Evolutionary conservation across 2,797 vertebrate species (phyloP).

Genomic region (Ptychobarbus kaznakovi): DNA sequence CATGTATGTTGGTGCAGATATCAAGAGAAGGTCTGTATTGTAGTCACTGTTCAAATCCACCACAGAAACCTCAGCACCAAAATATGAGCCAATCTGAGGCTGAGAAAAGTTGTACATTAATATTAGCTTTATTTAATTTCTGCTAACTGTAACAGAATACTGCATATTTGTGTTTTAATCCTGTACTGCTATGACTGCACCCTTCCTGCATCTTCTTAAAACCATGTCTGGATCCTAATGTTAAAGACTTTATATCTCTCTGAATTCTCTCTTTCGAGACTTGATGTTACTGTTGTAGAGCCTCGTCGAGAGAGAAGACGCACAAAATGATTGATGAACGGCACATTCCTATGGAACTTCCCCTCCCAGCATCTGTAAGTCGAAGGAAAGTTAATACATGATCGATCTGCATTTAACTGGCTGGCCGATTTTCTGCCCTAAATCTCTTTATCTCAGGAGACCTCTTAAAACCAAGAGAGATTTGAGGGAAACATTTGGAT

Average conservation of each 20-base stretch:
- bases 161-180: neutral
- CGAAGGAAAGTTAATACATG: too few relatives aligned
- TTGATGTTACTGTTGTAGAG: too few relatives aligned
- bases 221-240: neutral
- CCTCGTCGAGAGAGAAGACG: too few relatives aligned
- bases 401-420: too few relatives aligned
- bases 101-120: slow-evolving; percentile 27
- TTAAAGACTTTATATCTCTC: neutral
- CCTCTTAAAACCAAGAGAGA: too few relatives aligned
- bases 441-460: too few relatives aligned
- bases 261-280: rapidly evolving
- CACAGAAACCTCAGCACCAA: slow-evolving; percentile 83
- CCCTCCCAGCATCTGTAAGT: too few relatives aligned
- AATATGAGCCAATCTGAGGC: slow-evolving; percentile 86
- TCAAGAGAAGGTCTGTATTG: slow-evolving; percentile 77
- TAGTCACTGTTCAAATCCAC: slow-evolving; percentile 74
- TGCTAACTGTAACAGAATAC: neutral
- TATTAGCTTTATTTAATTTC: neutral
- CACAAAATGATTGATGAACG: too few relatives aligned
- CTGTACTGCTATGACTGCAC: neutral
- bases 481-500: too few relatives aligned
- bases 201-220: neutral
- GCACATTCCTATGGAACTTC: too few relatives aligned
- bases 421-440: too few relatives aligned
- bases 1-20: slow-evolving; percentile 82